phyloP scores from a whole-genome alignment of 1,140 invertebrate species.

The Bombus terrestris region DNA sequence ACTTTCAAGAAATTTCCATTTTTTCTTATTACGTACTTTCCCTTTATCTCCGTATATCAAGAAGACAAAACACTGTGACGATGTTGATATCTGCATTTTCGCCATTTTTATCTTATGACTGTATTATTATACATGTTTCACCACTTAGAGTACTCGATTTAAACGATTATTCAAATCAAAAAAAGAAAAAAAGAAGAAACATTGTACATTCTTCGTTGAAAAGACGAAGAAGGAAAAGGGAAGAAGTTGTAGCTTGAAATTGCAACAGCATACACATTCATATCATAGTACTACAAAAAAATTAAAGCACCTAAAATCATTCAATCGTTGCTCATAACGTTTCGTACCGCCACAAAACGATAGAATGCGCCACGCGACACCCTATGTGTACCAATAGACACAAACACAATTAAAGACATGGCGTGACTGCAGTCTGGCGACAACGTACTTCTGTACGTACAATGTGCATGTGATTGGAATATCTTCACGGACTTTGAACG shows the following conservation, averaged over 20 bases:
- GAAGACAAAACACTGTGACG: too few species aligned
- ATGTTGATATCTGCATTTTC: neutral
- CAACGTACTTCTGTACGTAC: neutral
- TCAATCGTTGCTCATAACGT: neutral
- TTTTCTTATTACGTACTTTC: too few species aligned
- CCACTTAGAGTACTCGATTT: neutral
- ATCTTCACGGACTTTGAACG: slow-evolving; percentile 57
- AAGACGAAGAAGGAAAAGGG: too few species aligned
- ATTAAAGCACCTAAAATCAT: neutral
- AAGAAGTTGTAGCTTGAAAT: neutral
- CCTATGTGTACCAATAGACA: neutral
- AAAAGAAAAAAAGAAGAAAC: neutral
- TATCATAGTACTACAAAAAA: neutral
- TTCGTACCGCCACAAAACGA: neutral
- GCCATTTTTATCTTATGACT: neutral
- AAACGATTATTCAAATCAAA: neutral
- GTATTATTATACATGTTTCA: neutral
- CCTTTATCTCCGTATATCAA: neutral
- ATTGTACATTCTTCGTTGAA: neutral
- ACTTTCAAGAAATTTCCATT: too few species aligned
- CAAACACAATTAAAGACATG: neutral
- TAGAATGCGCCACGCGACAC: slow-evolving; percentile 1
- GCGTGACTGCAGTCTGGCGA: neutral
- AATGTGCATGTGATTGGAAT: slow-evolving; percentile 31
- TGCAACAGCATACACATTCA: neutral